These are phyloP conservation scores for Toxotes jaculatrix DNA, from an alignment of 2,113 vertebrate species.

Conservation along the genomic window DNA sequence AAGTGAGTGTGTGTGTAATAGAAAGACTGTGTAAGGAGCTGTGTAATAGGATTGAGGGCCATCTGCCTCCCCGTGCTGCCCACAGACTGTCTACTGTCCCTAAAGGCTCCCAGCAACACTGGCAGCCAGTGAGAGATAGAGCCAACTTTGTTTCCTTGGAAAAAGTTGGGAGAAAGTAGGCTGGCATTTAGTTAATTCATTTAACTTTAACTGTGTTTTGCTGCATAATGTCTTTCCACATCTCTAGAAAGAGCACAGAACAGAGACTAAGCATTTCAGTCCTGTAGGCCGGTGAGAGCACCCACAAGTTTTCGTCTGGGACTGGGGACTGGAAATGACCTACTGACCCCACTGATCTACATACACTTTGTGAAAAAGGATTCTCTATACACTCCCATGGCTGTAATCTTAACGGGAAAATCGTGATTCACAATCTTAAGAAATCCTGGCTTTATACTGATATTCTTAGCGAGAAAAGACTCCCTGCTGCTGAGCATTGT, in stretches of 20 bases:
- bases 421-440: background rate
- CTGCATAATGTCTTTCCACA: background rate
- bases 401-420: background rate
- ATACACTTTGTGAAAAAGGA: background rate
- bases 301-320: fast-evolving
- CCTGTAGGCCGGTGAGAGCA: background rate
- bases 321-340: background rate
- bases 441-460: conserved; percentile 22
- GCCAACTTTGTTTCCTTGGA: conserved; percentile 21
- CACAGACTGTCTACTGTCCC: conserved; percentile 54
- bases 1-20: conserved; percentile 36
- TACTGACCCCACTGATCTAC: background rate
- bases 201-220: conserved; percentile 13
- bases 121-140: conserved; percentile 20
- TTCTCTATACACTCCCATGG: background rate
- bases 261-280: background rate
- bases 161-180: conserved; percentile 33
- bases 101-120: conserved; percentile 52
- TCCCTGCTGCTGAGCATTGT: background rate
- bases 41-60: conserved; percentile 60
- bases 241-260: background rate
- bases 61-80: conserved; percentile 65
- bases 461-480: conserved; percentile 5
- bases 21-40: conserved; percentile 55
- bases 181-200: background rate